These are phyloP conservation scores for Lasioglossum oenotherae DNA, from an alignment of 2,888 invertebrate genomes.

Conservation along the genomic window DNA sequence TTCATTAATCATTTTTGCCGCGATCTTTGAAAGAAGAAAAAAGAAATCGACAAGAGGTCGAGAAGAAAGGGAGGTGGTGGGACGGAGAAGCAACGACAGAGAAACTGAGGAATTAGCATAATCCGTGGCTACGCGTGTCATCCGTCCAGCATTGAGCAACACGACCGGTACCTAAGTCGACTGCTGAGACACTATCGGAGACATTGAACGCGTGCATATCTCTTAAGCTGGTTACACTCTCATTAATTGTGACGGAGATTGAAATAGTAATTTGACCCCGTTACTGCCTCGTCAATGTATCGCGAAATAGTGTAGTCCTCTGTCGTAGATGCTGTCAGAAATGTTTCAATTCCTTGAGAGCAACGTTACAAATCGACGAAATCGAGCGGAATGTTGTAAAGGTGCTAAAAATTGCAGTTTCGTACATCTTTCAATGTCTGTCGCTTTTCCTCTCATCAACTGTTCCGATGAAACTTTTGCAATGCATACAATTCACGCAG, in stretches of 20 bases:
- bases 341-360: background rate
- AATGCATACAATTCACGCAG: too few relatives aligned
- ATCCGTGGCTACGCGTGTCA: conserved; percentile 71
- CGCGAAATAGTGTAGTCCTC: background rate
- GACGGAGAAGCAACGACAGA: conserved; percentile 42
- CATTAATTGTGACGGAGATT: background rate
- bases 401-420: too few relatives aligned
- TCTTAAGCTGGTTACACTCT: background rate
- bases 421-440: too few relatives aligned
- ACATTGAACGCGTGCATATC: background rate
- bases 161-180: conserved; percentile 35
- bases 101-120: conserved; percentile 74
- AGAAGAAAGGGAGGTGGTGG: conserved; percentile 23
- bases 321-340: background rate
- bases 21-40: conserved; percentile 54
- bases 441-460: too few relatives aligned
- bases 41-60: conserved; percentile 49
- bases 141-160: conserved; percentile 71
- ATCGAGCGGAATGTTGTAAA: background rate
- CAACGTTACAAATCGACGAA: background rate
- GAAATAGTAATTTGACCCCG: background rate
- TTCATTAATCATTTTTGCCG: conserved; percentile 74
- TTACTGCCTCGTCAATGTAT: background rate
- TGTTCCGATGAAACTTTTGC: too few relatives aligned
- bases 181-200: conserved; percentile 35